Conservation (phyloP, 1,140 invertebrate genomes). For the Mactra quadrangularis region DNA sequence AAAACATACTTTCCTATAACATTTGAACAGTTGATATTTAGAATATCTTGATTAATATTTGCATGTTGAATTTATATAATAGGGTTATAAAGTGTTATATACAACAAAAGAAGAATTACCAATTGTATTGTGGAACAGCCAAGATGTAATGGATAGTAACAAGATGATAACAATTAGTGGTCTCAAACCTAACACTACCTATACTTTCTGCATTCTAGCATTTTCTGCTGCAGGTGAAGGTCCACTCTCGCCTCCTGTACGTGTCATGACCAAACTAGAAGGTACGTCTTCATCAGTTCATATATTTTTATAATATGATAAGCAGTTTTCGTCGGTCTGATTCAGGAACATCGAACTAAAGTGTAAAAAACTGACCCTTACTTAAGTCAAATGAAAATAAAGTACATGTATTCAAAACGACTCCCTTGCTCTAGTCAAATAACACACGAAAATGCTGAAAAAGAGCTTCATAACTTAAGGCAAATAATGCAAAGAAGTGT, state of each 20-base stretch:
- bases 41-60: not conserved
- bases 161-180: constrained; percentile 91
- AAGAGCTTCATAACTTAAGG: too few relatives aligned
- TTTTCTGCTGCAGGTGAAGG: constrained; percentile 81
- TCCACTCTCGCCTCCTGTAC: constrained; percentile 93
- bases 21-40: not conserved
- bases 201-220: constrained; percentile 82
- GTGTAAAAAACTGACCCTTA: too few relatives aligned
- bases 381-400: too few relatives aligned
- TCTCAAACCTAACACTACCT: constrained; percentile 81
- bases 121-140: constrained; percentile 95
- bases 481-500: too few relatives aligned
- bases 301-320: too few relatives aligned
- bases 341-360: too few relatives aligned
- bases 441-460: too few relatives aligned
- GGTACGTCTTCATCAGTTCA: constrained; percentile 85
- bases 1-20: not conserved
- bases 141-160: constrained; percentile 81
- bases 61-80: constrained; percentile 68
- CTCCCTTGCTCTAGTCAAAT: too few relatives aligned
- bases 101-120: constrained; percentile 93
- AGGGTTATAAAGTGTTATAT: constrained; percentile 99
- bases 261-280: constrained; percentile 98
- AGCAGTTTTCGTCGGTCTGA: too few relatives aligned
- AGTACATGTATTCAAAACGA: too few relatives aligned